These are phyloP conservation scores for Drosophila nigrodunni DNA, from an alignment of 1,140 invertebrate species.

Conservation along the genomic window DNA sequence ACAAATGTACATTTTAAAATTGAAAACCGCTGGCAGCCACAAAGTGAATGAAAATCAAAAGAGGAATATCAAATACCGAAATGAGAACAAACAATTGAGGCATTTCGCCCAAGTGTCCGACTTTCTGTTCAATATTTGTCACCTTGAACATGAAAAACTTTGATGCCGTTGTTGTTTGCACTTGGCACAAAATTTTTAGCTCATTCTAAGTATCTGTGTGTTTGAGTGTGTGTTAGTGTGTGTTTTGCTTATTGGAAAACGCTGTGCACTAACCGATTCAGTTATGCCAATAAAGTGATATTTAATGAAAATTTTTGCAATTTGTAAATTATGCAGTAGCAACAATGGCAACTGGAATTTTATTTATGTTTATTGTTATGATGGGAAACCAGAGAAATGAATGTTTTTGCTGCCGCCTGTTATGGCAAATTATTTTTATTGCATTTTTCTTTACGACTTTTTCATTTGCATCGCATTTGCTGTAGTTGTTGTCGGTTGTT, in stretches of 20 bases:
- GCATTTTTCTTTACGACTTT: slow-evolving; percentile 56
- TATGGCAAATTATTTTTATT: slow-evolving; percentile 71
- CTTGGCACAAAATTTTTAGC: slow-evolving; percentile 66
- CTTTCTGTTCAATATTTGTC: slow-evolving; percentile 53
- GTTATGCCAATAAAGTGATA: slow-evolving; percentile 8
- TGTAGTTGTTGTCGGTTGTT: slow-evolving; percentile 20
- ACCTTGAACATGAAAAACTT: slow-evolving; percentile 69
- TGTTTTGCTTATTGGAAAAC: slow-evolving; percentile 52
- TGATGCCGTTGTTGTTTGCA: slow-evolving; percentile 44
- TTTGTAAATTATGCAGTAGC: slow-evolving; percentile 42
- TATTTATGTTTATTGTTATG: slow-evolving; percentile 51
- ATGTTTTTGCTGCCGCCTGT: slow-evolving; percentile 22
- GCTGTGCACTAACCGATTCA: slow-evolving; percentile 8
- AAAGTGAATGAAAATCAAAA: slow-evolving; percentile 26
- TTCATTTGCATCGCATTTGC: slow-evolving; percentile 50
- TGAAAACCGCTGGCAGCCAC: slow-evolving; percentile 46
- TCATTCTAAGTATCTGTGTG: too few species aligned
- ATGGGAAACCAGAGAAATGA: slow-evolving; percentile 18
- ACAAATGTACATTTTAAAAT: slow-evolving; percentile 37
- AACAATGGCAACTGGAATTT: slow-evolving; percentile 26
- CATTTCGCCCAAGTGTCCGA: slow-evolving; percentile 71
- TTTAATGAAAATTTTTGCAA: slow-evolving; percentile 40
- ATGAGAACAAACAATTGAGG: slow-evolving; percentile 67
- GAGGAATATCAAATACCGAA: slow-evolving; percentile 31
- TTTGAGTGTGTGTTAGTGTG: too few species aligned